phyloP scores from a whole-genome alignment of 2,113 vertebrate genomes.

The Rhombomys opimus region DNA sequence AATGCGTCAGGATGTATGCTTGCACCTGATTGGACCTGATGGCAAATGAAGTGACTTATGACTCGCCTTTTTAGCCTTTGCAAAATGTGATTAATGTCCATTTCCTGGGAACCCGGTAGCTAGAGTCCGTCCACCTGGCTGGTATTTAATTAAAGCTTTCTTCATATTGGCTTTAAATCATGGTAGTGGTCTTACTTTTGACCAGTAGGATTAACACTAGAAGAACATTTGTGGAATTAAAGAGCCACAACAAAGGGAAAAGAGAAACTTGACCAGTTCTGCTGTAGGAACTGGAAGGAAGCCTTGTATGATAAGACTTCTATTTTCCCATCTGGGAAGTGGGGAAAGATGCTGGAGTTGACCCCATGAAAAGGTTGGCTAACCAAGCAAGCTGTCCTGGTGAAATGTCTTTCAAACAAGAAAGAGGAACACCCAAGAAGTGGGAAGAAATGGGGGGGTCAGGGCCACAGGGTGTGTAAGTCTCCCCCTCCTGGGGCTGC shows the following conservation, averaged over 20 bases:
- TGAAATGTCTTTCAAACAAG: not conserved
- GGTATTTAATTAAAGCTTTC: not conserved
- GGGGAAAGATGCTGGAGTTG: not conserved
- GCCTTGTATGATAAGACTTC: rapidly evolving
- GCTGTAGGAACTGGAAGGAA: not conserved
- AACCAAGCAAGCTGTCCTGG: rapidly evolving
- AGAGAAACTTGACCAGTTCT: rapidly evolving
- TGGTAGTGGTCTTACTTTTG: not conserved
- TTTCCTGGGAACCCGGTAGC: not conserved
- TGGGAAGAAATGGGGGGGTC: not conserved
- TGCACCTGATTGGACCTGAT: not conserved
- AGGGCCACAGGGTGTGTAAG: not conserved
- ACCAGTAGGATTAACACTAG: not conserved
- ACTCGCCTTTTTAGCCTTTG: not conserved
- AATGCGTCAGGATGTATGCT: not conserved
- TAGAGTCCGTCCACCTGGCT: no score
- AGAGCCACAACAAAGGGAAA: not conserved
- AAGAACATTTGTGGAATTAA: not conserved
- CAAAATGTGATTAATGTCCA: not conserved
- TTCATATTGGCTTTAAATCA: not conserved
- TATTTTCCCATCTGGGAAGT: not conserved
- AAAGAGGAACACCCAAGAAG: not conserved
- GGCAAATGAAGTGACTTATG: not conserved
- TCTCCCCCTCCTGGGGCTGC: not conserved
- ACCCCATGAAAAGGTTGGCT: not conserved